Base-by-base conservation (phyloP, 2,797 vertebrate genomes). In the Leptoclinus maculatus region DNA sequence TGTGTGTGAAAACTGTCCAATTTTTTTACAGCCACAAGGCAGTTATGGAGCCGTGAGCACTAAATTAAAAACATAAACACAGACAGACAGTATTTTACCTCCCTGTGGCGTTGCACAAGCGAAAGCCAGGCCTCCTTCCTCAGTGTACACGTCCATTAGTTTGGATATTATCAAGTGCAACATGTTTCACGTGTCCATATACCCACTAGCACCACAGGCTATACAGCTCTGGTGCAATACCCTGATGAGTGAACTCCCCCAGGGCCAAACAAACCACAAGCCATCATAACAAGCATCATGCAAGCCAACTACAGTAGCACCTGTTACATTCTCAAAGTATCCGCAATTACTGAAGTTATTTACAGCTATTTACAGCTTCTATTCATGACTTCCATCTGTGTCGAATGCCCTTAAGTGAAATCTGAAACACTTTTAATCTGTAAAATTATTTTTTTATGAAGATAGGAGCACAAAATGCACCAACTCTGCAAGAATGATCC, bases 251-350 rank as follows among this genome's bases (percentile, higher is more conserved):
- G 13, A 83, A 85, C 12, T 71, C 88, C 87, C 80, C 27, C 6
- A 73, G 76, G 88, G 53, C 66, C 27, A 84, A 85, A 84, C 79
- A 91, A 87, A 93, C 89, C 93, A 92, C 90, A 91, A 86, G 83
- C 89, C 87, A 90, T 89, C 87, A 91, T 59, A 94, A 93, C 72
- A 77, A 84, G 78, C 87, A 81, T 71, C 82, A 73, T 78, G 71
- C 34, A 69, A 77, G 68, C 70, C 71, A 76, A 54, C 56, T 36
- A 32, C 29, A 66, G 27, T 62, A 73, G 74, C 90, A 94, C 88
- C 91, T 93, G 92, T 88, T 90, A 89, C 91, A 92, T 91, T 92
- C 89, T 93, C 86, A 70, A 87, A 85, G 70, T 84, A 86, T 66
- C 72, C 74, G 54, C 36, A 56, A 82, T 82, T 74, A 86, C 85